Percentiles rank a stretch among this genome's conserved stretches.
Conservation (phyloP, 2,113 vertebrate species). For the Ochotona princeps region DNA sequence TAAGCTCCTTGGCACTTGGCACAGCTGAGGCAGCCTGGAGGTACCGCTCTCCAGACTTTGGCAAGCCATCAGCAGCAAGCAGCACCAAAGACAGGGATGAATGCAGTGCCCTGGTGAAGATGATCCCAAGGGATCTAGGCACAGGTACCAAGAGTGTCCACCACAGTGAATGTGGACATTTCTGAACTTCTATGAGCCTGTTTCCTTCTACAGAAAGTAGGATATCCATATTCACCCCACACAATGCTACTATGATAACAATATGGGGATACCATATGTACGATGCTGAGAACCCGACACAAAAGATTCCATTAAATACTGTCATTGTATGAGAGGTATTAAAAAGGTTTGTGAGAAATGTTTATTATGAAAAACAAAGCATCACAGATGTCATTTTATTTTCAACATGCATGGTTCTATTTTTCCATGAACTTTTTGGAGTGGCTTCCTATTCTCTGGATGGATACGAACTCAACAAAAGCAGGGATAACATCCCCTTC, state of each 20-base stretch:
- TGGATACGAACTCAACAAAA: not conserved
- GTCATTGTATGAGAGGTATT: too few species aligned
- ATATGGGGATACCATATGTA: not conserved
- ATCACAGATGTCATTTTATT: too few species aligned
- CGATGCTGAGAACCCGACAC: not conserved
- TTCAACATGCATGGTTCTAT: too few species aligned
- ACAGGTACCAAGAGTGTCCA: not conserved
- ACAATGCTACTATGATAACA: not conserved
- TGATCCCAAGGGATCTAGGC: too few species aligned
- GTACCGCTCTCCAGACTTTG: not conserved
- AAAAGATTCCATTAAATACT: not conserved
- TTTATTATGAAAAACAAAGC: too few species aligned
- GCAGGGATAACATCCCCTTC: not conserved
- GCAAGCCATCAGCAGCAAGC: not conserved
- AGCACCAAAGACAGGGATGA: not conserved
- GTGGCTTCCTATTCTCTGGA: not conserved
- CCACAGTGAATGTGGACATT: not conserved
- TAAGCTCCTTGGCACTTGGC: not conserved
- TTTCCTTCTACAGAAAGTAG: not conserved
- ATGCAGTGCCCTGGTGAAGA: not conserved
- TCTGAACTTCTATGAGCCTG: not conserved
- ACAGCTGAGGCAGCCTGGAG: not conserved
- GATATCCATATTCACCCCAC: not conserved
- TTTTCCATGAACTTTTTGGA: too few species aligned
- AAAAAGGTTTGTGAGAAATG: too few species aligned